A percentile compares a stretch with the other conserved stretches of the same genome.
These are phyloP conservation scores for Leucoraja erinaceus DNA, from an alignment of 2,113 vertebrate genomes.

Conservation along the genomic window DNA sequence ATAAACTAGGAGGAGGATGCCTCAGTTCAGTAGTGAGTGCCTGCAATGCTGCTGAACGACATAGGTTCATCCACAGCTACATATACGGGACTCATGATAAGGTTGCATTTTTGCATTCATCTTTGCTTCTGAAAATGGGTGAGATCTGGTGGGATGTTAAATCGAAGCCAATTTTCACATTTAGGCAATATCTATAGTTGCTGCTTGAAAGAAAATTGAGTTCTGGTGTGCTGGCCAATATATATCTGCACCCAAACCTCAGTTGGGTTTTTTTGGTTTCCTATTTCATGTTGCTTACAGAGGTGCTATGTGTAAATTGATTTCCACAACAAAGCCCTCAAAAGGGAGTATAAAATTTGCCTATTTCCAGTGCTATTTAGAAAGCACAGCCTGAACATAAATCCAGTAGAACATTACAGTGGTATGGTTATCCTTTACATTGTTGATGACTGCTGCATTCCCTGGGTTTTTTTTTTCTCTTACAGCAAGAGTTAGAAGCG, in stretches of 20 bases:
- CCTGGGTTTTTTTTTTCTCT: background rate
- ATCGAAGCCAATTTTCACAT: background rate
- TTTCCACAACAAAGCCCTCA: background rate
- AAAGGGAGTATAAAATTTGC: background rate
- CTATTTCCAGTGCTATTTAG: background rate
- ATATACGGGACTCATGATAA: too few relatives aligned
- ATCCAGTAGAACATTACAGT: background rate
- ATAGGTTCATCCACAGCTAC: too few relatives aligned
- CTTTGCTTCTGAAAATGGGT: too few relatives aligned
- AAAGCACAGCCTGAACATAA: background rate
- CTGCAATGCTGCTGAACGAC: background rate
- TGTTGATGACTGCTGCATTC: conserved; percentile 19
- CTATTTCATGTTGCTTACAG: background rate
- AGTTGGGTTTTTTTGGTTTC: background rate
- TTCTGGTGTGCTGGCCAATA: background rate
- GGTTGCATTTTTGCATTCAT: too few relatives aligned
- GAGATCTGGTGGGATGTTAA: too few relatives aligned
- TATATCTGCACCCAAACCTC: too few relatives aligned
- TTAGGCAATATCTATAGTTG: background rate
- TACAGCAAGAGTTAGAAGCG: conserved; percentile 79
- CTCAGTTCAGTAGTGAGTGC: background rate
- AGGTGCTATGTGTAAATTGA: background rate
- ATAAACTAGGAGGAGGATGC: background rate
- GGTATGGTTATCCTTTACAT: conserved; percentile 46
- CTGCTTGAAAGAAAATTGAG: background rate